Evolutionary conservation across 2,113 vertebrate genomes (phyloP).

Genomic region (Macrotus californicus): DNA sequence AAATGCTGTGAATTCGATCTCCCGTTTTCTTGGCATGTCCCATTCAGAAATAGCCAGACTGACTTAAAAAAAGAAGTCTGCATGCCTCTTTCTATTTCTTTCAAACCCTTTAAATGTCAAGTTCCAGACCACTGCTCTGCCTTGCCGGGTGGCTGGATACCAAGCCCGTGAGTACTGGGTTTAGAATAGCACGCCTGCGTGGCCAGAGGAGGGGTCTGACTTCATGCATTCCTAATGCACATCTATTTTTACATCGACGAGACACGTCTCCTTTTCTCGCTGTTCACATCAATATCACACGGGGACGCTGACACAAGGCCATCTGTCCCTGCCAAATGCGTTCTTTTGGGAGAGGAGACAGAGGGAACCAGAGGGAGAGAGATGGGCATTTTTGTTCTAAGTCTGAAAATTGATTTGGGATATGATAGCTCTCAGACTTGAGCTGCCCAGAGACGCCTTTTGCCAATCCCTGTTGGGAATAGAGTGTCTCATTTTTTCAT

Average conservation of each 20-base stretch:
- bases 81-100: constrained; percentile 61
- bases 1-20: constrained; percentile 43
- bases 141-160: constrained; percentile 53
- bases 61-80: constrained; percentile 66
- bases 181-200: constrained; percentile 48
- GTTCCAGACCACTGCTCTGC: constrained; percentile 64
- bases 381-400: constrained; percentile 35
- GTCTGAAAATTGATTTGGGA: constrained; percentile 35
- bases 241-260: constrained; percentile 71
- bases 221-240: constrained; percentile 53
- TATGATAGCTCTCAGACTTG: neutral
- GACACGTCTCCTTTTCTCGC: constrained; percentile 49
- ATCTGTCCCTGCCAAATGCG: constrained; percentile 69
- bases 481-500: neutral
- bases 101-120: constrained; percentile 71
- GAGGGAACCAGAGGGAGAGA: neutral
- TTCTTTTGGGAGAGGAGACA: constrained; percentile 44
- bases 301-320: constrained; percentile 71
- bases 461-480: neutral
- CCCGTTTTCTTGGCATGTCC: constrained; percentile 31
- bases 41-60: constrained; percentile 73
- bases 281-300: constrained; percentile 70
- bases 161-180: constrained; percentile 42
- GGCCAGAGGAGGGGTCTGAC: constrained; percentile 62
- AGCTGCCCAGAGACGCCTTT: neutral